phyloP scores from a whole-genome alignment of 2,888 invertebrate species.

The Theodoxus fluviatilis region DNA sequence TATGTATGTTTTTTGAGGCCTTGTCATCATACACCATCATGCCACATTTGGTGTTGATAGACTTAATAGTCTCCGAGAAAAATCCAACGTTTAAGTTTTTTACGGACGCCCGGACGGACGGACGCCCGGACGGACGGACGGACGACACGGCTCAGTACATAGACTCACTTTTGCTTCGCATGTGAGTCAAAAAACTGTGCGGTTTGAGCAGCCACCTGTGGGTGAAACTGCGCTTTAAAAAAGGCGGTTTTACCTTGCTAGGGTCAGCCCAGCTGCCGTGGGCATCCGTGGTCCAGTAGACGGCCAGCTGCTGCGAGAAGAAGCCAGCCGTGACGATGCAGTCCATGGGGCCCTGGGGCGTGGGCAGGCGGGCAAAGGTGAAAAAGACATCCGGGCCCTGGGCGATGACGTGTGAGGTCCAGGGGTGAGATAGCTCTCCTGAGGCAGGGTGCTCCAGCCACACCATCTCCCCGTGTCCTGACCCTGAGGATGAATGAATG shows the following conservation, averaged over 20 bases:
- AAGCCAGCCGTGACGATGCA: slow-evolving; percentile 48
- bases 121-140: too few relatives aligned
- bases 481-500: slow-evolving; percentile 33
- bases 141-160: too few relatives aligned
- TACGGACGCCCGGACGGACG: too few relatives aligned
- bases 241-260: slow-evolving; percentile 33
- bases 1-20: too few relatives aligned
- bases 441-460: slow-evolving; percentile 48
- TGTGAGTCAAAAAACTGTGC: too few relatives aligned
- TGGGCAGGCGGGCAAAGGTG: slow-evolving; percentile 35
- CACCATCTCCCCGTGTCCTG: slow-evolving; percentile 40
- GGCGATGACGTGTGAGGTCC: slow-evolving; percentile 43
- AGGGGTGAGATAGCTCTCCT: slow-evolving; percentile 34
- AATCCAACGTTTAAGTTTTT: too few relatives aligned
- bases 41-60: too few relatives aligned
- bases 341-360: slow-evolving; percentile 35
- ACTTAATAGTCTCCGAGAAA: too few relatives aligned
- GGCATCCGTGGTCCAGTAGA: slow-evolving; percentile 48
- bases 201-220: too few relatives aligned
- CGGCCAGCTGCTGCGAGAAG: slow-evolving; percentile 44
- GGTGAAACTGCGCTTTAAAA: too few relatives aligned
- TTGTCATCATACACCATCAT: too few relatives aligned
- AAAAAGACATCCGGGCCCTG: slow-evolving; percentile 46
- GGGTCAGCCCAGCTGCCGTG: slow-evolving; percentile 38
- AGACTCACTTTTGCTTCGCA: too few relatives aligned